Base-by-base conservation (phyloP, 2,888 invertebrate species). In the Dyspetes luteomarginatus region DNA sequence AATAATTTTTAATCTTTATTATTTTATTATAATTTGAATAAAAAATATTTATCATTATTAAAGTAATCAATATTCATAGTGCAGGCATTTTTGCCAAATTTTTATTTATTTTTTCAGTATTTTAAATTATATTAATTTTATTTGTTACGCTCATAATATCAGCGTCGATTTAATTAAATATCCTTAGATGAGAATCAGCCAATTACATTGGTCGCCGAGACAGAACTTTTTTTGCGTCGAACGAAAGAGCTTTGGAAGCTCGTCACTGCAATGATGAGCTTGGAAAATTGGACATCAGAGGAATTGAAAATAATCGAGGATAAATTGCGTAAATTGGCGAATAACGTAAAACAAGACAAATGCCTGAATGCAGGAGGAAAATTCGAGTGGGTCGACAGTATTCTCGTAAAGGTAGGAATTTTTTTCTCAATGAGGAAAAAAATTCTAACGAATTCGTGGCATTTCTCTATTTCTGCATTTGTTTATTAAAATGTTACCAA, bases 321-420 rank as follows among this genome's bases (percentile, higher is more conserved):
- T 5, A 91, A 90, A 74, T 90, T 94, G 78, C 86, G 88, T 5
- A 91, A 91, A 62, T 89, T 95, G 71, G 87, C 91, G 62, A 83
- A 83, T 0, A 92, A 93, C 86, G 93, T 94, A 0, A 90, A 92
- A 55, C 92, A 93, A 55, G 94, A 94, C 3, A 93, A 94, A 36
- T 94, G 95, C 5, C 92, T 96, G 1, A 96, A 96, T 86, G 95
- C 95, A 0, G 97, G 97, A n/a, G 98, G 98, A 3, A 96, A 96
- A 91, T 98, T 98, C 89, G 97, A 98, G 93, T 98, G 98, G 97
- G 95, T 98, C 15, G 97, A 98, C 92, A 97, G 97, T 12, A 93
- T 97, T 84, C 94, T 98, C 67, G 96, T 98, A 0, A 97, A 97
- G 93, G 95, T 95, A 91, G 86, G 79, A 68, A 43, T 55, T 52